phyloP scores from a whole-genome alignment of 2,113 vertebrate genomes.

The Corynorhinus townsendii region DNA sequence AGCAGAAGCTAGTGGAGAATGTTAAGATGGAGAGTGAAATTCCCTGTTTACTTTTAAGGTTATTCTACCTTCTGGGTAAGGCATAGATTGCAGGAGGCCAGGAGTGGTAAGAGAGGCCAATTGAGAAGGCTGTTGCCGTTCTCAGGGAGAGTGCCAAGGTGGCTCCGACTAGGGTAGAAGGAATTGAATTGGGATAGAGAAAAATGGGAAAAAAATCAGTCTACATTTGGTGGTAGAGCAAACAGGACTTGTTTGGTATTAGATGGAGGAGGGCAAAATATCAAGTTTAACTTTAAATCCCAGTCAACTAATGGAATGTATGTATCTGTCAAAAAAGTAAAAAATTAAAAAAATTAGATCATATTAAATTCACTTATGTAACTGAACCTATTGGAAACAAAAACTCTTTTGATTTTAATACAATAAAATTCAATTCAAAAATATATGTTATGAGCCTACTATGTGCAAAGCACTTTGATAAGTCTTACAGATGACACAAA shows the following conservation, averaged over 20 bases:
- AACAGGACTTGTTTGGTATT: neutral
- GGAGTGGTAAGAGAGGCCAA: neutral
- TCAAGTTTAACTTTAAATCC: neutral
- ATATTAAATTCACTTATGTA: constrained; percentile 7
- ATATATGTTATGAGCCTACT: neutral
- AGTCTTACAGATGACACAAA: neutral
- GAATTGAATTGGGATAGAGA: neutral
- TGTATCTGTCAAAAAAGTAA: neutral
- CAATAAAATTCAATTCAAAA: constrained; percentile 24
- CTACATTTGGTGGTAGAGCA: neutral
- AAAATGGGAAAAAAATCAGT: neutral
- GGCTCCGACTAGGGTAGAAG: neutral
- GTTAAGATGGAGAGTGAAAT: neutral
- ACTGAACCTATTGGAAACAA: neutral
- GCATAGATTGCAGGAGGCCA: neutral
- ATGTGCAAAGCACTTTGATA: neutral
- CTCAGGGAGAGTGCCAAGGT: neutral
- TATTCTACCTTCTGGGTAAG: neutral
- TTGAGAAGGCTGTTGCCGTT: neutral
- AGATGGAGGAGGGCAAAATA: neutral
- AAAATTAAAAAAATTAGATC: neutral
- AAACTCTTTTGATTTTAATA: neutral
- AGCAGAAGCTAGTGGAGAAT: neutral
- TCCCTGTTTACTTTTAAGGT: neutral
- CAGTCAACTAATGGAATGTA: neutral